Percentiles rank a stretch among this genome's conserved stretches.
These are phyloP conservation scores for Eretmochelys imbricata DNA, from an alignment of 2,113 vertebrate species.

Conservation along the genomic window DNA sequence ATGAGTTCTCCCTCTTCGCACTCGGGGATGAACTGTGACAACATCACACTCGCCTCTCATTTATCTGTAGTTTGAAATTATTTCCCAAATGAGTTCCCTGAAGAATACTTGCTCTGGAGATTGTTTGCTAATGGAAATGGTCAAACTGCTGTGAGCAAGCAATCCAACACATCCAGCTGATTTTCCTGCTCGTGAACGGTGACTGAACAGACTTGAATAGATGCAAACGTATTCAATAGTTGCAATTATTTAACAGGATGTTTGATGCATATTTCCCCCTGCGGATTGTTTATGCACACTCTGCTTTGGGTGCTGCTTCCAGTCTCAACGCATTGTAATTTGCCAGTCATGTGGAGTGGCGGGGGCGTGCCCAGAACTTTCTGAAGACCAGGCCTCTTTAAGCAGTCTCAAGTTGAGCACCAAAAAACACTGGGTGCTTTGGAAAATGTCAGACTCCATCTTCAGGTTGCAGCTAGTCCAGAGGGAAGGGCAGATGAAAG, in stretches of 20 bases:
- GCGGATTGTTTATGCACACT: neutral
- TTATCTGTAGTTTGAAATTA: neutral
- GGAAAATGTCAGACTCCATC: accelerated
- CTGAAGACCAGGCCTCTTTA: neutral
- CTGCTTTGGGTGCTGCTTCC: neutral
- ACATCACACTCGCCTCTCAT: neutral
- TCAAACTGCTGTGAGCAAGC: accelerated
- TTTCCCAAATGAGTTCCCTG: neutral
- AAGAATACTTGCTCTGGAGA: neutral
- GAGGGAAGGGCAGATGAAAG: neutral
- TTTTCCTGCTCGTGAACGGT: accelerated
- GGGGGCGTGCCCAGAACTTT: neutral
- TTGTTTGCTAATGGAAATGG: neutral
- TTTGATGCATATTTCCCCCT: neutral
- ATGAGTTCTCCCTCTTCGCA: neutral
- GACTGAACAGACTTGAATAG: neutral
- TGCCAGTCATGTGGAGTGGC: neutral
- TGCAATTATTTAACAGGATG: neutral
- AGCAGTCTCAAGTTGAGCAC: accelerated
- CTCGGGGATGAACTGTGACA: neutral
- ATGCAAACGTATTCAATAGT: neutral
- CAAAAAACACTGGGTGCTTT: neutral
- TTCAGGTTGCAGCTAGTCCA: neutral
- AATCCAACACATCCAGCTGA: accelerated
- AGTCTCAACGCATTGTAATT: neutral